These are phyloP conservation scores for Sapajus apella DNA, from an alignment of 2,113 vertebrate genomes.

Conservation along the genomic window DNA sequence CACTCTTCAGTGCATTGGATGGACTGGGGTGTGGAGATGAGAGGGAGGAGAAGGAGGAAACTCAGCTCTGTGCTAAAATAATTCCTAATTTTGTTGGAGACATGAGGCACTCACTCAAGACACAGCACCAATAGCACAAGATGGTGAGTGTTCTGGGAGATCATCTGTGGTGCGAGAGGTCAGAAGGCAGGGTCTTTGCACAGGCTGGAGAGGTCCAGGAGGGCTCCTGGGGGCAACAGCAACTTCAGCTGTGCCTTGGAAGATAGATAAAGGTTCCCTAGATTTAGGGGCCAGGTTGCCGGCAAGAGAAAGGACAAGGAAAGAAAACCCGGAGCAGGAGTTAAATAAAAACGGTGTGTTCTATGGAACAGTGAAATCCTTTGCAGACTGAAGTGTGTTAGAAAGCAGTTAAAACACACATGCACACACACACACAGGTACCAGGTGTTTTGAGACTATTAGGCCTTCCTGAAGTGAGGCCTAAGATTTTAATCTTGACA, in stretches of 20 bases:
- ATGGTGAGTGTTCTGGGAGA: neutral
- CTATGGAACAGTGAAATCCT: neutral
- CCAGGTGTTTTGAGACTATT: neutral
- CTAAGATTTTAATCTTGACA: neutral
- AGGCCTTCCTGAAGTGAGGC: neutral
- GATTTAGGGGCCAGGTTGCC: neutral
- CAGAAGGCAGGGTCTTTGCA: neutral
- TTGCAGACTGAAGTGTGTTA: neutral
- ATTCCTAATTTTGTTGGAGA: neutral
- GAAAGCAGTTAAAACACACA: neutral
- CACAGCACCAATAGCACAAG: fast-evolving
- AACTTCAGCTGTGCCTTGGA: neutral
- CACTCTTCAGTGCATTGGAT: neutral
- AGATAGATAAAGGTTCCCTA: neutral
- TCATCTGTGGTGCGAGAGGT: no score
- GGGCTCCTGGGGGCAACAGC: neutral
- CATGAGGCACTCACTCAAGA: neutral
- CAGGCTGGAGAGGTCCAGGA: neutral
- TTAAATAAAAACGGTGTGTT: neutral
- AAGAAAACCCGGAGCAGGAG: neutral
- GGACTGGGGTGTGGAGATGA: fast-evolving
- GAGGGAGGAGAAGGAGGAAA: neutral
- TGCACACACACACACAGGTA: no score
- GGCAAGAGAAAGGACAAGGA: neutral
- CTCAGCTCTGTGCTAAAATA: neutral